Percentiles rank a stretch among this genome's conserved stretches.
Evolutionary conservation across 2,888 invertebrate species (phyloP).

Genomic region (Erebia palarica): DNA sequence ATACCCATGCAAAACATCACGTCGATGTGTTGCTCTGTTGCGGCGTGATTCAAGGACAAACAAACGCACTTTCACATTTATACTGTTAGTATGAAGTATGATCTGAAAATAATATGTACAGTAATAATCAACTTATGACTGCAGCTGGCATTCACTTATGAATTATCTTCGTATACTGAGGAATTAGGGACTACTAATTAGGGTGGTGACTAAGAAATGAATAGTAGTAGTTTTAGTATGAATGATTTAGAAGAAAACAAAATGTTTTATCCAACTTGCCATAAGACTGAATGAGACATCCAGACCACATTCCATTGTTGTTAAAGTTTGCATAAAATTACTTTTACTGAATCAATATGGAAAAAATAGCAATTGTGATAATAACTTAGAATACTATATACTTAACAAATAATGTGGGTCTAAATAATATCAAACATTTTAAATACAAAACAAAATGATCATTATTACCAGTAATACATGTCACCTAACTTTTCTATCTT

Average conservation of each 20-base stretch:
- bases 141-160: constrained; percentile 12
- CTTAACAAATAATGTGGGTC: too few species aligned
- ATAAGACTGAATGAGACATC: constrained; percentile 58
- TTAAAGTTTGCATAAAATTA: constrained; percentile 16
- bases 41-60: too few species aligned
- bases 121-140: background rate
- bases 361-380: background rate
- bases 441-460: background rate
- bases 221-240: constrained; percentile 1
- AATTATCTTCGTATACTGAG: background rate
- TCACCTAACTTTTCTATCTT: background rate
- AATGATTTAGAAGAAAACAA: constrained; percentile 1
- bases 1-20: too few species aligned
- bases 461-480: background rate
- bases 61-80: too few species aligned
- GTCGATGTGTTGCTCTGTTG: too few species aligned
- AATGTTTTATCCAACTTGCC: constrained; percentile 37
- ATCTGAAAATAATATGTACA: background rate
- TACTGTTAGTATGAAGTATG: too few species aligned
- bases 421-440: background rate
- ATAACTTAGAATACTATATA: too few species aligned
- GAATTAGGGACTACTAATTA: background rate
- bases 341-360: background rate
- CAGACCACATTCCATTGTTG: constrained; percentile 57
- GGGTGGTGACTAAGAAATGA: background rate